Base-by-base conservation (phyloP, 2,888 invertebrate genomes). In the Acanthococcus lagerstroemiae region DNA sequence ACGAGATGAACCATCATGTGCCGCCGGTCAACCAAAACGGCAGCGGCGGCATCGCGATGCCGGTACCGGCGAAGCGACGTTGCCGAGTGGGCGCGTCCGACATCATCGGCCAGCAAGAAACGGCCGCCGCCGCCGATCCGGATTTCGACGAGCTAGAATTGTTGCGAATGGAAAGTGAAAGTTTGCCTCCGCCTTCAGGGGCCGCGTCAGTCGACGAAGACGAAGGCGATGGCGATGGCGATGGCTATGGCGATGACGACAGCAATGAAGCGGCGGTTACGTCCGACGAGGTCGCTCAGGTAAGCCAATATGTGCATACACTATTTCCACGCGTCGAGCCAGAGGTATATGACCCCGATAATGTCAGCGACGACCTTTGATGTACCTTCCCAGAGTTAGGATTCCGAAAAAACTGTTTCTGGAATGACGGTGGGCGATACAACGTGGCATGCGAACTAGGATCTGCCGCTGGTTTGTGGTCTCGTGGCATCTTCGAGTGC, bases 1-100 rank as follows among this genome's bases (percentile, higher is more conserved):
- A 92, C 77, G 90, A 92, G 77, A 88, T 90, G 82, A 90, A 92
- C 79, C 90, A 90, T 76, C 90, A 90, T 78, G 85, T 87, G 73
- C 88, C 88, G 69, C 85, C 88, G 15, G 85, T 86, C 71, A 88
- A 88, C 50, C 86, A 85, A 74, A 79, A 81, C 72, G 78, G 78
- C 76, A 1, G 63, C 67, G 21, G 4, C 15, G 56, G 61, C 52
- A 45, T 24, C 25, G 5, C 26, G 19, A 19, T 25, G 27, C 48
- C 67, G 57, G 37, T 50, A 30, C 65, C 65, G 25, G 67, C 67
- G 26, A 66, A 83, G 25, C 82, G 87, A 60, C 82, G 85, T 72
- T 86, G 87, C 76, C 85, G 87, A 75, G 87, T 87, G 73, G 87
- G 87, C 69, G 84, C 83, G 73, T 84, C 84, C 76, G 87, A 87